Percentiles rank a stretch among this genome's conserved stretches.
Evolutionary conservation across 2,888 invertebrate species (phyloP).

Genomic region (Orchesella flavescens): DNA sequence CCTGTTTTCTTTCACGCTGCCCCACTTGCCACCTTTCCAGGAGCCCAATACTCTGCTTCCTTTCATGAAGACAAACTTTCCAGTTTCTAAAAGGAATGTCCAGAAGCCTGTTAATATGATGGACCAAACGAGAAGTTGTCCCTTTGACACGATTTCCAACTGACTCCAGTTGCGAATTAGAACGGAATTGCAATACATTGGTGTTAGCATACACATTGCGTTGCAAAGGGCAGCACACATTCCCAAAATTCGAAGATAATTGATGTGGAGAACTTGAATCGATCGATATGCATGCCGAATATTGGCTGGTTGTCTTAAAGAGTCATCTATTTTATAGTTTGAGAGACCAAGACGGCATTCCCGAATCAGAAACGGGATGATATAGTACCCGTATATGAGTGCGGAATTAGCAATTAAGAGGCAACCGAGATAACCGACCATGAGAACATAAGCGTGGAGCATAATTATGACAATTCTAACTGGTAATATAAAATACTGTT

Average conservation of each 20-base stretch:
- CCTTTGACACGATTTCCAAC: neutral
- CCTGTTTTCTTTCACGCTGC: neutral
- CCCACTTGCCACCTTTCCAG: neutral
- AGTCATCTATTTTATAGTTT: neutral
- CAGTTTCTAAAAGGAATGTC: constrained; percentile 1
- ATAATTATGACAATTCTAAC: neutral
- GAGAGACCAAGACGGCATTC: neutral
- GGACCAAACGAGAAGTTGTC: neutral
- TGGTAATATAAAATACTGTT: neutral
- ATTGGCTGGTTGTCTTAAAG: neutral
- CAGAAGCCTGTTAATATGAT: neutral
- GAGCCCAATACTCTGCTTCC: neutral
- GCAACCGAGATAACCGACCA: neutral
- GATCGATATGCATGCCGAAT: neutral
- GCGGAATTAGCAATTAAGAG: neutral
- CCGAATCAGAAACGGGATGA: neutral
- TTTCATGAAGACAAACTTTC: neutral
- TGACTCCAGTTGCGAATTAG: constrained; percentile 12
- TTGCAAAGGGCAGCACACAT: neutral
- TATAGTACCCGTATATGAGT: too few relatives aligned
- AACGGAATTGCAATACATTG: neutral
- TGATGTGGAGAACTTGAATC: constrained; percentile 4
- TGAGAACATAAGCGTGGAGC: neutral
- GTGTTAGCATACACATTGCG: neutral
- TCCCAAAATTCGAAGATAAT: neutral